Evolutionary conservation across 2,888 invertebrate species (phyloP).

Genomic region (Serrognathus titanus): DNA sequence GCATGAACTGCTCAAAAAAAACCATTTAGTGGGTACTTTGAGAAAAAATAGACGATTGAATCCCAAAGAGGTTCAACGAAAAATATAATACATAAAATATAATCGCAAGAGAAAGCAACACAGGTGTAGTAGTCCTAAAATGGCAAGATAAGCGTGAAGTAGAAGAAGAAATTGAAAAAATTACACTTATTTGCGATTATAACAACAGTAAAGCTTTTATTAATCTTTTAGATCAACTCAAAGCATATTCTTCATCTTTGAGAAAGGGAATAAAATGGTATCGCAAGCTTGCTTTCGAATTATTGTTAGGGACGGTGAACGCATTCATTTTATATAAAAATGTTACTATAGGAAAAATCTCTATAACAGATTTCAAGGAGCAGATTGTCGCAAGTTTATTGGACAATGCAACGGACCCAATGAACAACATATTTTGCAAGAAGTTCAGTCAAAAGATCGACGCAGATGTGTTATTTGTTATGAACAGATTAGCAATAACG

Average conservation of each 20-base stretch:
- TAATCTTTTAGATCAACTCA: conserved; percentile 17
- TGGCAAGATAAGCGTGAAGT: conserved; percentile 20
- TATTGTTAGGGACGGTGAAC: conserved; percentile 7
- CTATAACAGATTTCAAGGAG: neutral
- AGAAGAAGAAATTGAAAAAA: conserved; percentile 13
- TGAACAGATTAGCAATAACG: neutral
- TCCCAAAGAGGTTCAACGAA: conserved; percentile 17
- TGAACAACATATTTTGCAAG: neutral
- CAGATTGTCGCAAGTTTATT: too few species aligned
- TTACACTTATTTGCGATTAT: conserved; percentile 16
- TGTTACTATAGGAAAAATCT: conserved; percentile 3
- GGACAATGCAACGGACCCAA: neutral
- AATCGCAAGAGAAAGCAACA: neutral
- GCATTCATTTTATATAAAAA: conserved; percentile 5
- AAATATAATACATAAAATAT: neutral
- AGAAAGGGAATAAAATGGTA: conserved; percentile 19
- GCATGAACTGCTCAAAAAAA: conserved; percentile 7
- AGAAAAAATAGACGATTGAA: conserved; percentile 23
- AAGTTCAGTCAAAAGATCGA: conserved; percentile 1
- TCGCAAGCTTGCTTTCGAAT: conserved; percentile 10
- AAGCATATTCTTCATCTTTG: conserved; percentile 12
- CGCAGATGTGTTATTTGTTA: conserved; percentile 2
- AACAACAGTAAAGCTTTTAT: conserved; percentile 18
- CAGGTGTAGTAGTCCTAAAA: conserved; percentile 6
- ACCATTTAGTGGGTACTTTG: conserved; percentile 22